phyloP scores from a whole-genome alignment of 2,888 invertebrate genomes.

The Dryomyza anilis region DNA sequence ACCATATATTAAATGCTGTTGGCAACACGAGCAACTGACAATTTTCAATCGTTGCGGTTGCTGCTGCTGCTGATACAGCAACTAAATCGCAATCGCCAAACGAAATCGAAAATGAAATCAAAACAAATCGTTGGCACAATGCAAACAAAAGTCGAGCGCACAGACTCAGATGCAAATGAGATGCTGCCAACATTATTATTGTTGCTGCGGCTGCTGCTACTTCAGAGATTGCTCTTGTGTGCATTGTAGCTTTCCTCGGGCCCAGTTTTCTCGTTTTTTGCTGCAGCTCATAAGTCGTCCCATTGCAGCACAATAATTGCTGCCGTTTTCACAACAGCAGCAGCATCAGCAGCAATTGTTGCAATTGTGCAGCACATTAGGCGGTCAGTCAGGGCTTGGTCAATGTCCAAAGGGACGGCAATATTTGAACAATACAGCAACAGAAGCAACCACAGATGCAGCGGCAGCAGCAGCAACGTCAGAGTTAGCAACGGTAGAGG shows the following conservation, averaged over 20 bases:
- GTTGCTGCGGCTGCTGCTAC: constrained; percentile 1
- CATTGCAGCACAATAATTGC: constrained; percentile 1
- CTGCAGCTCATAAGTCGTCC: neutral
- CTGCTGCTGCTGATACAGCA: neutral
- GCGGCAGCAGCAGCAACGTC: too few relatives aligned
- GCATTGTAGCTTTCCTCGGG: too few relatives aligned
- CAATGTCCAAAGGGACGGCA: too few relatives aligned
- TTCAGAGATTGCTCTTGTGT: too few relatives aligned
- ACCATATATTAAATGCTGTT: constrained; percentile 6
- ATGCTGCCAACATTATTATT: constrained; percentile 2
- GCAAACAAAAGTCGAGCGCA: constrained; percentile 6
- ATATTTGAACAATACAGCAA: too few relatives aligned
- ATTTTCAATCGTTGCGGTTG: neutral
- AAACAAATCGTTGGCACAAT: neutral
- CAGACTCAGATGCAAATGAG: constrained; percentile 3
- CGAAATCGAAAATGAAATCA: constrained; percentile 6
- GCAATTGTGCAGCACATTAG: neutral
- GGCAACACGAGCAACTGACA: neutral
- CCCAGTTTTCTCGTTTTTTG: neutral
- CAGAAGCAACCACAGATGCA: too few relatives aligned
- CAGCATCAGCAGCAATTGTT: constrained; percentile 3
- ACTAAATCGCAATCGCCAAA: neutral
- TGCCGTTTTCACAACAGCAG: too few relatives aligned
- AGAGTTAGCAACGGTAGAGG: too few relatives aligned
- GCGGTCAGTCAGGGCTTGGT: too few relatives aligned